Evolutionary conservation across 2,113 vertebrate species (phyloP).

Genomic region (Ochotona princeps): DNA sequence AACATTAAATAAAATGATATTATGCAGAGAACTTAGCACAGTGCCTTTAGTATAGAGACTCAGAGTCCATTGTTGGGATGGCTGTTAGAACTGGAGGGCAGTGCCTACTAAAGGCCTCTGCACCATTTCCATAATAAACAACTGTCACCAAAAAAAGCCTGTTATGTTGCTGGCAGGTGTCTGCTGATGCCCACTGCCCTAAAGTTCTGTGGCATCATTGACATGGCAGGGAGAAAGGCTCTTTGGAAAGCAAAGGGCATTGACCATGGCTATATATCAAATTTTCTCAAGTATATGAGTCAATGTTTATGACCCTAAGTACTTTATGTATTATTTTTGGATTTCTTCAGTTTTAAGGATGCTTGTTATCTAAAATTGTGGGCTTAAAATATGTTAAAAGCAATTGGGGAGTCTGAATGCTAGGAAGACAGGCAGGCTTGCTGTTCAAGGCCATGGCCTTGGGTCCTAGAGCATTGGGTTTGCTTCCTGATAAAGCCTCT

Average conservation of each 20-base stretch:
- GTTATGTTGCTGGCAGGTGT: neutral
- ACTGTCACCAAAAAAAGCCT: neutral
- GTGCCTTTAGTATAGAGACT: neutral
- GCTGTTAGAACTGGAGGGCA: neutral
- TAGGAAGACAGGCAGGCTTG: neutral
- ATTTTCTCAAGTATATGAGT: neutral
- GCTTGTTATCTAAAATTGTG: neutral
- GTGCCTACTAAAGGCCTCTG: neutral
- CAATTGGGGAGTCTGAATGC: neutral
- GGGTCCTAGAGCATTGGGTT: neutral
- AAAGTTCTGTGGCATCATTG: neutral
- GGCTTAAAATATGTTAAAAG: neutral
- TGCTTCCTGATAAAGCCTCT: neutral
- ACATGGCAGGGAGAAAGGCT: neutral
- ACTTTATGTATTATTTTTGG: neutral
- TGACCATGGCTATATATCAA: neutral
- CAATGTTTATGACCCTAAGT: neutral
- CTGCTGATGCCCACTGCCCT: neutral
- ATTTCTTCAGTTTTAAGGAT: neutral
- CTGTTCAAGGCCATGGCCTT: neutral
- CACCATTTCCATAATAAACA: neutral
- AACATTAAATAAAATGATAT: neutral
- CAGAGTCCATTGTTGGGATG: neutral
- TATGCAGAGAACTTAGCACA: neutral
- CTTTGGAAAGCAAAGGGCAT: slow-evolving; percentile 19